Conservation (phyloP, 2,797 vertebrate species). For the Rhynchotus rufescens region DNA sequence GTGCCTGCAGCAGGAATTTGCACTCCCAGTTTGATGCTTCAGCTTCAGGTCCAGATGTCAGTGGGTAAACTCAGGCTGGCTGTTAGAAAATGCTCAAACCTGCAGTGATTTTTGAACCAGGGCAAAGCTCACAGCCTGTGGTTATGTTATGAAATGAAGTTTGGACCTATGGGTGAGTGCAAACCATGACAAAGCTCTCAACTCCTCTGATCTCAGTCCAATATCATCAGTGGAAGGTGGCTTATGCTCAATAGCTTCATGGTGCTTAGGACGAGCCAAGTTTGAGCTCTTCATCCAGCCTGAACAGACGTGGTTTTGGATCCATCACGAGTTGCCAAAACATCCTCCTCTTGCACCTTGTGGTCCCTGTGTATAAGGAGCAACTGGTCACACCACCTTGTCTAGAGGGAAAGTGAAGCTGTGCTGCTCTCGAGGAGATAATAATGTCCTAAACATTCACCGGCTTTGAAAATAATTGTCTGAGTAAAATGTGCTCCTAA, state of each 20-base stretch:
- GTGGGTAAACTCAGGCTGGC: not conserved
- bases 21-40: not conserved
- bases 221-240: not conserved
- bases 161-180: accelerated
- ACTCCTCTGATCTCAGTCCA: not conserved
- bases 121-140: not conserved
- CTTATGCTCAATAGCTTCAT: not conserved
- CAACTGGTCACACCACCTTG: not conserved
- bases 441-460: constrained; percentile 2
- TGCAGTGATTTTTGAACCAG: not conserved
- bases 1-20: not conserved
- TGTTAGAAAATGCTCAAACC: not conserved
- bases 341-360: not conserved
- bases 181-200: accelerated
- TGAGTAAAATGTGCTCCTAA: not conserved
- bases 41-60: not conserved
- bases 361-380: accelerated
- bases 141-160: accelerated
- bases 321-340: not conserved
- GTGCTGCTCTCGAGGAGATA: not conserved
- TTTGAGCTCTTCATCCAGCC: not conserved
- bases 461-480: constrained; percentile 52
- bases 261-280: not conserved
- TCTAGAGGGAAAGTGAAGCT: not conserved
- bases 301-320: not conserved